Percentiles rank a stretch among this genome's conserved stretches.
Evolutionary conservation across 2,888 invertebrate species (phyloP).

Genomic region (Caenorhabditis sp.): DNA sequence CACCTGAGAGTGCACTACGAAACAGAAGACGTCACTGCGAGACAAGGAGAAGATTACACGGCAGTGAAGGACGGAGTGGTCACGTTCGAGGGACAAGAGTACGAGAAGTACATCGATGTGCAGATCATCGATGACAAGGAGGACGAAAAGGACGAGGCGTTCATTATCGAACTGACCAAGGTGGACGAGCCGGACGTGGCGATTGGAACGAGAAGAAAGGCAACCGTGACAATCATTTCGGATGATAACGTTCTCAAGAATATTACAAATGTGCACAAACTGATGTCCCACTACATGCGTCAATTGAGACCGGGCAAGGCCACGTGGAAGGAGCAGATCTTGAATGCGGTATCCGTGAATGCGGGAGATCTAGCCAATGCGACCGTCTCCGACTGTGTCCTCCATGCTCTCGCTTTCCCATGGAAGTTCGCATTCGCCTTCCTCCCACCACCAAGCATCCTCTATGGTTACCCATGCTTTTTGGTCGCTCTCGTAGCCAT

Average conservation of each 20-base stretch:
- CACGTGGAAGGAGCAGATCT: conserved; percentile 79
- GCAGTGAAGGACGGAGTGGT: conserved; percentile 54
- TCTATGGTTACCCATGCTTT: conserved; percentile 83
- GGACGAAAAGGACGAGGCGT: conserved; percentile 83
- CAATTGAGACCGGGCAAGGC: conserved; percentile 67
- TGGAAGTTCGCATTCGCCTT: conserved; percentile 81
- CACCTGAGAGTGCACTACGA: conserved; percentile 80
- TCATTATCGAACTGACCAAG: conserved; percentile 81
- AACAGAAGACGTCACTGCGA: conserved; percentile 83
- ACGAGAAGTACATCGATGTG: conserved; percentile 82
- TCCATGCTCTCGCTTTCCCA: conserved; percentile 81
- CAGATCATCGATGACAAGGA: conserved; percentile 83
- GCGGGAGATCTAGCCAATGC: conserved; percentile 83
- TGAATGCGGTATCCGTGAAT: conserved; percentile 83
- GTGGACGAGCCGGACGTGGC: conserved; percentile 79
- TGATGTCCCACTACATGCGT: conserved; percentile 67
- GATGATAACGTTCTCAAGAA: conserved; percentile 81
- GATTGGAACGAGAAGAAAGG: conserved; percentile 79
- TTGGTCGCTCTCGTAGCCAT: conserved; percentile 82
- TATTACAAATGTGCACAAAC: conserved; percentile 66
- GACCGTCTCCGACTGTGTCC: conserved; percentile 81
- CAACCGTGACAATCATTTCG: conserved; percentile 82
- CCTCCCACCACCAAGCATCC: conserved; percentile 82
- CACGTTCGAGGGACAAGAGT: conserved; percentile 78
- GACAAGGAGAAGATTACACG: conserved; percentile 81